Base-by-base conservation (phyloP, 2,888 invertebrate genomes). In the Agrotis ipsilon region DNA sequence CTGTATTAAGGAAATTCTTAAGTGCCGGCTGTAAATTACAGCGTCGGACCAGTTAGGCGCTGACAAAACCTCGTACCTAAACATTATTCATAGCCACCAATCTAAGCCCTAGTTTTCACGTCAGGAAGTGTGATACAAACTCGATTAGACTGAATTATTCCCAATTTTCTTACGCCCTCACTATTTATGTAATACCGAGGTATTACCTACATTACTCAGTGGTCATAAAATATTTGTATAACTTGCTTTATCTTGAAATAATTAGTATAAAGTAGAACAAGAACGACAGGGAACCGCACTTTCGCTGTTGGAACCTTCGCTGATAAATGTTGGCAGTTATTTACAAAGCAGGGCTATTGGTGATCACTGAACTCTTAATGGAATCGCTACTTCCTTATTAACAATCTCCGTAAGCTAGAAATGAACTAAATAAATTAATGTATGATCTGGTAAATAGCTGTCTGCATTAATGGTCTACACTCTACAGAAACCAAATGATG, bases 241-340 rank as follows among this genome's bases (percentile, higher is more conserved):
- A 84, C 80, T 82, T 27, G 80, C 71, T 87, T 84, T 86, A 87
- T 87, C 88, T 86, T 69, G 57, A 75, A 84, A 86, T 88, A 89
- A 88, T 88, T 89, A 88, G 87, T 87, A 78, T 87, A 84, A 89
- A 86, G 84, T 86, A 76, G 85, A 87, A 81, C 84, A 84, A 85
- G 87, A 86, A 82, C 86, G 84, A 90, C 87, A 86, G 87, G 89
- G 86, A 89, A 90, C 88, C 75, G 81, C 81, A 89, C 90, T 91
- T 86, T 78, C 83, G 76, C 85, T 84, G 81, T 75, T 77, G 57
- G 48, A 71, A 64, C 74, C 80, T 68, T 72, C 72, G 32, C 62
- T 83, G 74, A 87, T 83, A 80, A 86, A 85, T 85, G 77, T 78
- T 77, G 67, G 68, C 75, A 81, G 82, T 71, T 75, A 78, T 78